Base-by-base conservation (phyloP, 2,113 vertebrate genomes). In the Rhabdornis inornatus region DNA sequence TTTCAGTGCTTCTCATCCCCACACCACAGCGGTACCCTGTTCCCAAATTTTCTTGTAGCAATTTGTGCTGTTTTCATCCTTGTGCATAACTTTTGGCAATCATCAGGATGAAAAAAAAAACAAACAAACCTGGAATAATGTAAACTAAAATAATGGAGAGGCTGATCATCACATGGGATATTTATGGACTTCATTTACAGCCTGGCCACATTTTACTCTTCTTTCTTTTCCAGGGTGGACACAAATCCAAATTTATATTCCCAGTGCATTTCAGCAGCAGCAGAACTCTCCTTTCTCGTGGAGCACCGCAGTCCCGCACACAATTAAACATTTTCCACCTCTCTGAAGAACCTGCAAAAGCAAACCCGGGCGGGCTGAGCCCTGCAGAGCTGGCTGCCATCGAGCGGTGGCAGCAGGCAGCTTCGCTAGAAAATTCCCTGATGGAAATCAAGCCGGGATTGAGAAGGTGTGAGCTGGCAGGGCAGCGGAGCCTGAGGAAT, bases 321-420 rank as follows among this genome's bases (percentile, higher is more conserved):
- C 76, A 71, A 70, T 45, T 16, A 3, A 44, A 45, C 24, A 21
- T 44, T 86, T 88, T 70, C 82, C 61, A 18, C 63, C 18, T 7
- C 17, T 4, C 59, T 1, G 2, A 5, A 20, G 25, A 30, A 76
- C 33, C 39, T 12, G 53, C 1, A 30, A 11, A 23, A 13, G 82
- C 57, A 13, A 13, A 55, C 9, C 17, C 31, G 2, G 53, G 27
- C 3, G 50, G 30, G 57, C 57, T 24, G 72, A 28, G 23, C 44
- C 68, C 82, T 96, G 94, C 95, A 95, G 53, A 96, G 92, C 88
- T 37, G 10, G 37, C 31, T 82, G 49, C 86, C n/a, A 94, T 95
- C 93, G 45, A 98, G 71, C 37, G 94, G 92, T 92, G 96, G 90
- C 96, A 96, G 93, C 69, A 91, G 83, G 87, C 91, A 50, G 92